Evolutionary conservation across 2,113 vertebrate species (phyloP).

Genomic region (Scophthalmus maximus): DNA sequence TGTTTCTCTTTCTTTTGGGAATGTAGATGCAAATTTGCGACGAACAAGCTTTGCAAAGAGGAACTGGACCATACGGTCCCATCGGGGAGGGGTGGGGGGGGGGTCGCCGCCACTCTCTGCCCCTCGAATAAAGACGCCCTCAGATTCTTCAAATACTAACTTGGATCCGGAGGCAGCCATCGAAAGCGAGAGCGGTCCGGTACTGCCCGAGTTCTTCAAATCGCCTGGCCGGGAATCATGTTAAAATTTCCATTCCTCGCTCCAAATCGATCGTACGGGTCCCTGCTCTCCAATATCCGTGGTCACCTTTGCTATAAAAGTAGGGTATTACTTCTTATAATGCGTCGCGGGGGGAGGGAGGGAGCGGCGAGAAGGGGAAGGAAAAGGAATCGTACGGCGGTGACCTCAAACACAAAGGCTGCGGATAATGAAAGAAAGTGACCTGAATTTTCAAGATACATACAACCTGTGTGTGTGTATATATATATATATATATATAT

Average conservation of each 20-base stretch:
- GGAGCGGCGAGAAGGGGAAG: constrained; percentile 58
- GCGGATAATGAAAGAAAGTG: constrained; percentile 62
- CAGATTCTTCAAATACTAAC: constrained; percentile 50
- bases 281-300: constrained; percentile 69
- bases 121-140: constrained; percentile 50
- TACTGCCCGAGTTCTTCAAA: constrained; percentile 64
- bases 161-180: constrained; percentile 61
- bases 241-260: constrained; percentile 72
- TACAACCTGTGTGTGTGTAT: not conserved
- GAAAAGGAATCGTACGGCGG: constrained; percentile 58
- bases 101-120: constrained; percentile 7
- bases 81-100: constrained; percentile 6
- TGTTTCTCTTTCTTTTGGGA: constrained; percentile 29
- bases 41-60: constrained; percentile 52
- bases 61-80: constrained; percentile 57
- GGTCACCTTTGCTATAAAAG: constrained; percentile 77
- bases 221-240: constrained; percentile 60
- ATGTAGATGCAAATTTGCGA: constrained; percentile 68
- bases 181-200: constrained; percentile 54
- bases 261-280: constrained; percentile 72
- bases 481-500: constrained; percentile 7
- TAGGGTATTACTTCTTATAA: constrained; percentile 69
- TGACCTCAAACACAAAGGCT: constrained; percentile 70
- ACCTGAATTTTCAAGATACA: constrained; percentile 42
- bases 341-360: constrained; percentile 53